phyloP scores from a whole-genome alignment of 2,797 vertebrate species.

The Semaprochilodus insignis region DNA sequence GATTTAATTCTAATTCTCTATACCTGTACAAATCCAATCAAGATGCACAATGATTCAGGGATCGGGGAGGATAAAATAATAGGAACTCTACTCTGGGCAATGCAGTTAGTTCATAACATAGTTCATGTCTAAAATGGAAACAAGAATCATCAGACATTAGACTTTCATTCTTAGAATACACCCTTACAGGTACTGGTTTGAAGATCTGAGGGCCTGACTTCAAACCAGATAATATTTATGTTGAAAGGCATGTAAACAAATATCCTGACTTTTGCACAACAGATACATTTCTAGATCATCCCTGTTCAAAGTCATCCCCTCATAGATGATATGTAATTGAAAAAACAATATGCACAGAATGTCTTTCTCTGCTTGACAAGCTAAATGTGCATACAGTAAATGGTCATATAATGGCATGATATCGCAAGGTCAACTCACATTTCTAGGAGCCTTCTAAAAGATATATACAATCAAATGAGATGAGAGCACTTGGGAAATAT shows the following conservation, averaged over 20 bases:
- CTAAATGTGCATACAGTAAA: slow-evolving; percentile 31
- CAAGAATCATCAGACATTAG: not conserved
- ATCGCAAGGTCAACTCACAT: slow-evolving; percentile 27
- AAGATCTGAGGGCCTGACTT: not conserved
- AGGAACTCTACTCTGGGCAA: not conserved
- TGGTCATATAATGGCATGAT: slow-evolving; percentile 26
- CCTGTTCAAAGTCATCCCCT: slow-evolving; percentile 30
- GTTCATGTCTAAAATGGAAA: not conserved
- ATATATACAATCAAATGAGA: slow-evolving; percentile 58
- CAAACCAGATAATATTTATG: slow-evolving; percentile 8
- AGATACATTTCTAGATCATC: slow-evolving; percentile 19
- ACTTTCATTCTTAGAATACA: not conserved
- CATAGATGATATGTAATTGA: slow-evolving; percentile 33
- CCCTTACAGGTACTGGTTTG: not conserved
- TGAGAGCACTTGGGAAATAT: slow-evolving; percentile 52
- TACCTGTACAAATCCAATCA: not conserved
- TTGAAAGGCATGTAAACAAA: slow-evolving; percentile 47
- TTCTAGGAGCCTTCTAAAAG: slow-evolving; percentile 11
- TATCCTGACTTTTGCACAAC: slow-evolving; percentile 2
- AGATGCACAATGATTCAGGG: not conserved
- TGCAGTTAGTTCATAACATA: not conserved
- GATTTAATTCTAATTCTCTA: not conserved
- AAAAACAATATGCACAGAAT: slow-evolving; percentile 35
- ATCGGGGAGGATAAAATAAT: slow-evolving; percentile 5
- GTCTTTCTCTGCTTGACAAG: slow-evolving; percentile 5